Percentiles rank a stretch among this genome's conserved stretches.
These are phyloP conservation scores for Nephrotoma appendiculata DNA, from an alignment of 2,888 invertebrate genomes.

Conservation along the genomic window DNA sequence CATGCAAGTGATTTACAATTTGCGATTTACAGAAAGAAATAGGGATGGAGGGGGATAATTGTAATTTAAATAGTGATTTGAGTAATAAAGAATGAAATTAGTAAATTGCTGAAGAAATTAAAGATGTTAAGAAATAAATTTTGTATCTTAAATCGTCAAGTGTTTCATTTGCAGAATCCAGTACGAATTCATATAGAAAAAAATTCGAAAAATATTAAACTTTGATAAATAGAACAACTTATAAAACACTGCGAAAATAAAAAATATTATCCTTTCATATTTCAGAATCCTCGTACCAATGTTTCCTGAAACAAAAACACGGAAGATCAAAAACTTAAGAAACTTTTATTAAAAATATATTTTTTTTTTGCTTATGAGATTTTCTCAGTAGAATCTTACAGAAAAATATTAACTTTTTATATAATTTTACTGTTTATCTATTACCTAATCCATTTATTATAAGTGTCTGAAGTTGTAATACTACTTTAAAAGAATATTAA, in stretches of 20 bases:
- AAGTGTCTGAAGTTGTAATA: background rate
- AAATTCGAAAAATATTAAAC: too few species aligned
- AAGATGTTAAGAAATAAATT: too few species aligned
- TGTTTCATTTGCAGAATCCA: too few species aligned
- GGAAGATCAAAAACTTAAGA: background rate
- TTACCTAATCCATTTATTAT: background rate
- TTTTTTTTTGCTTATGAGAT: background rate
- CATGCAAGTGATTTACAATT: too few species aligned
- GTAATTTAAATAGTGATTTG: too few species aligned
- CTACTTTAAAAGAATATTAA: background rate
- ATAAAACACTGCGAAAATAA: background rate
- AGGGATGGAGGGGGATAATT: too few species aligned
- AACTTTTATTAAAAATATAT: background rate
- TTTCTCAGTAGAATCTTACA: background rate
- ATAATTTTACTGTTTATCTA: background rate
- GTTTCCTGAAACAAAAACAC: background rate
- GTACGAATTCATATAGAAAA: too few species aligned
- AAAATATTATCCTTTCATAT: background rate
- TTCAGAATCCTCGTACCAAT: background rate
- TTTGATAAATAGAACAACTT: too few species aligned
- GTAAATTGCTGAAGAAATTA: too few species aligned
- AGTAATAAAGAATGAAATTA: too few species aligned
- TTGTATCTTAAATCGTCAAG: too few species aligned
- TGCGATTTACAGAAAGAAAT: too few species aligned
- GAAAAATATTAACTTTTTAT: background rate